phyloP scores from a whole-genome alignment of 2,797 vertebrate genomes.

The Morus bassanus region DNA sequence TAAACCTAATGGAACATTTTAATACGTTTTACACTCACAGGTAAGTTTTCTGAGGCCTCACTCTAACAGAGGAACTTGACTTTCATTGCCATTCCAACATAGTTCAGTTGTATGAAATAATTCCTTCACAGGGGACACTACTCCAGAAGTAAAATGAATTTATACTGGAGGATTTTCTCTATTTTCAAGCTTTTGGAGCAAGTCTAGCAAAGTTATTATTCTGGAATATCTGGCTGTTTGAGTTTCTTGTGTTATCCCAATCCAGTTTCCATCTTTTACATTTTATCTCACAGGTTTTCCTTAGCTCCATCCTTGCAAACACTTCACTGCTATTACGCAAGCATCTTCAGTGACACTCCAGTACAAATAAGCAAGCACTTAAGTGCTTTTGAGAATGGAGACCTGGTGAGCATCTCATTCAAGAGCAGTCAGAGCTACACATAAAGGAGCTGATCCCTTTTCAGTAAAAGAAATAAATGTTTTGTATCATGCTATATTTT shows the following conservation, averaged over 20 bases:
- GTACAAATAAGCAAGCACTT: constrained; percentile 9
- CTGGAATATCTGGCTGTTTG: not conserved
- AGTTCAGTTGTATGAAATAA: not conserved
- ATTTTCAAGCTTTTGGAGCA: not conserved
- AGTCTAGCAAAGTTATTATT: not conserved
- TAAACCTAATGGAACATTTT: not conserved
- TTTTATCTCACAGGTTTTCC: not conserved
- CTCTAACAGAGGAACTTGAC: not conserved
- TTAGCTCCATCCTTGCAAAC: not conserved
- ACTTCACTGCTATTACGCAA: not conserved
- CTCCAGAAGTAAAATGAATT: not conserved
- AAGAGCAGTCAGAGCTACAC: constrained; percentile 1
- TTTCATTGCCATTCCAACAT: not conserved
- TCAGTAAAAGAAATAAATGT: not conserved
- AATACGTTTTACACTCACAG: not conserved
- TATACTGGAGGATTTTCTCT: not conserved
- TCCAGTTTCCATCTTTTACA: not conserved
- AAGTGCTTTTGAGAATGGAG: constrained; percentile 23
- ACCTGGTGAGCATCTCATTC: not conserved
- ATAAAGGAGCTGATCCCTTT: not conserved
- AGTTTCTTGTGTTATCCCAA: not conserved
- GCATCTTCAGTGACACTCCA: not conserved
- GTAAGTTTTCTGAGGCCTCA: not conserved
- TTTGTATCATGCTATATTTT: not conserved
- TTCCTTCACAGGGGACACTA: not conserved